Base-by-base conservation (phyloP, 2,888 invertebrate species). In the Osedax fenrisi region DNA sequence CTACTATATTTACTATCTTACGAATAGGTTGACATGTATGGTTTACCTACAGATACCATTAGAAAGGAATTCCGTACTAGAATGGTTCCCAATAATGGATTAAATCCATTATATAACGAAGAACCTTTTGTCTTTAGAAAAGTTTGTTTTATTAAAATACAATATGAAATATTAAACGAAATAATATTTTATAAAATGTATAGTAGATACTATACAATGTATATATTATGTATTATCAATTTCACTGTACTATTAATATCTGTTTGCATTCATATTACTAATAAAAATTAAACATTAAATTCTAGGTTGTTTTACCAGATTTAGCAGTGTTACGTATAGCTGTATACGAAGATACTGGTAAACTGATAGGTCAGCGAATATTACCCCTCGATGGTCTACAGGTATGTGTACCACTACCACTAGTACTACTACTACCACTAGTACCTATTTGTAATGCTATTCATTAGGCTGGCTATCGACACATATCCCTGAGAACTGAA, bases 91-190 rank as follows among this genome's bases (percentile, higher is more conserved):
- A 91, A 91, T 77, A 99, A 99, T 83, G 98, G 98, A 5, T 89
- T 99, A 78, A 99, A 98, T 86, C 98, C 98, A 0, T 93, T 98
- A 1, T 99, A 98, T 86, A 96, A 97, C 84, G 98, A 97, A 86
- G 97, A 97, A 83, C 90, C 96, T 0, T 98, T 98, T 86, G 88
- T 97, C 26, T 99, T 98, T 86, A 88, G 98, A 82, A 98, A 99
- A 89, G 90, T 90, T 79, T 76, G 78, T 71, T 17, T 17, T 26
- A 25, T n/a, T 17, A 1, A 22, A 26, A 27, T 25, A 25, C 5
- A 2, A 13, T 25, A 22, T 56, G 13, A 17, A 56, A 13, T 17
- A 3, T 24, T 3, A 23, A 10, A 62, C 1, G 17, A 62, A 3
- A 13, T 61, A 22, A 61, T 23, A 22, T 21, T 61, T 61, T 61